phyloP scores from a whole-genome alignment of 2,797 vertebrate species.

The Pitangus sulphuratus region DNA sequence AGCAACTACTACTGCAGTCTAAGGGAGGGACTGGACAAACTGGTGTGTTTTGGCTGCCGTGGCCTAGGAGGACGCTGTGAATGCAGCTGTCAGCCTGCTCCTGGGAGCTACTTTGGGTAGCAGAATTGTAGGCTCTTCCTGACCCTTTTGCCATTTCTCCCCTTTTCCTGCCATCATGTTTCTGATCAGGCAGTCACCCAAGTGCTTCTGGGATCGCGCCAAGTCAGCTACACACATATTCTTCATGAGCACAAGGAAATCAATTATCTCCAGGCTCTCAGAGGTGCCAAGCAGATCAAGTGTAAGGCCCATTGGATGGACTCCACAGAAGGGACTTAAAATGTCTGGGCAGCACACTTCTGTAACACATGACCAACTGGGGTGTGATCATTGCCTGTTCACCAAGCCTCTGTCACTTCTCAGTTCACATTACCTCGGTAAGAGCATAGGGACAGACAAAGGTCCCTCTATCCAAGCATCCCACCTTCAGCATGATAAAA shows the following conservation, averaged over 20 bases:
- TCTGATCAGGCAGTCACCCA: background rate
- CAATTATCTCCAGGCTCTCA: background rate
- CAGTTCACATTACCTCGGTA: background rate
- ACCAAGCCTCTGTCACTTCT: background rate
- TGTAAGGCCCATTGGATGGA: background rate
- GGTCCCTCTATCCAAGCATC: background rate
- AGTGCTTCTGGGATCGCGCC: background rate
- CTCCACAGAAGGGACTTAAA: background rate
- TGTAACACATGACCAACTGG: background rate
- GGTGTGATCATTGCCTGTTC: background rate
- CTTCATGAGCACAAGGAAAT: background rate
- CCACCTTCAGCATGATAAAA: background rate
- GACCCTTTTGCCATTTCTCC: background rate
- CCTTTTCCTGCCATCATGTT: background rate
- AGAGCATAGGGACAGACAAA: background rate
- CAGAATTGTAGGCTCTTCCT: background rate
- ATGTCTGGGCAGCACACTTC: background rate
- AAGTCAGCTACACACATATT: background rate
- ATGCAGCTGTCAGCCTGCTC: fast-evolving
- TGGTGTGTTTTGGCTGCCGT: background rate
- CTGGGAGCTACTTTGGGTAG: background rate
- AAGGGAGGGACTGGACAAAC: background rate
- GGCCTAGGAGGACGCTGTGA: background rate
- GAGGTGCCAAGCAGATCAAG: background rate
- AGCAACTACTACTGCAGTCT: background rate